Conservation (phyloP, 2,797 vertebrate genomes). For the Neosilurus mollespiculum region DNA sequence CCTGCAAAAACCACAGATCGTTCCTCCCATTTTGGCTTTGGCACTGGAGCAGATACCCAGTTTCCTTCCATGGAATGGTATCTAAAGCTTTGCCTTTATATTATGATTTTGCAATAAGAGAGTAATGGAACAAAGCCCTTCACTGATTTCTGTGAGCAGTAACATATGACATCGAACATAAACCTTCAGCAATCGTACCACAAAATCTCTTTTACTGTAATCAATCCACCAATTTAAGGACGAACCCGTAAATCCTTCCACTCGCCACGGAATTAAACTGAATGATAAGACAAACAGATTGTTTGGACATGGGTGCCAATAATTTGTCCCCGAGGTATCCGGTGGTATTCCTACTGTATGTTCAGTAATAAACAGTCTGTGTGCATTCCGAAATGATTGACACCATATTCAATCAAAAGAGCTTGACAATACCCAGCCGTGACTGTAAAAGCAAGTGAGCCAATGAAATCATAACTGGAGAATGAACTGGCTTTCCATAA, state of each 20-base stretch:
- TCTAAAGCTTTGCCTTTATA: neutral
- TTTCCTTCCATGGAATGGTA: neutral
- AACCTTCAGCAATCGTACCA: constrained; percentile 3
- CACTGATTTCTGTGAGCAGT: constrained; percentile 30
- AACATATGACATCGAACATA: neutral
- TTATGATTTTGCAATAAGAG: constrained; percentile 4
- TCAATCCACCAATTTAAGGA: neutral
- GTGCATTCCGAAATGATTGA: neutral
- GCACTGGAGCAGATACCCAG: constrained; percentile 16
- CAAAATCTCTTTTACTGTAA: neutral
- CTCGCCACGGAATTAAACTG: neutral
- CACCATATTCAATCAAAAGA: neutral
- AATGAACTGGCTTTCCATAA: constrained; percentile 20
- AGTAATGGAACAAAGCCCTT: neutral
- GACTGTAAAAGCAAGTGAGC: constrained; percentile 3
- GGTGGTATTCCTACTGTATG: neutral
- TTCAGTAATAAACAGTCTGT: neutral
- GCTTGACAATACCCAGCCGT: constrained; percentile 1
- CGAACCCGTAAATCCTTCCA: constrained; percentile 14
- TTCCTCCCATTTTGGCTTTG: constrained; percentile 39
- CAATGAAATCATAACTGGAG: constrained; percentile 13
- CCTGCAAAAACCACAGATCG: constrained; percentile 31
- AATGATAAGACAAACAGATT: neutral
- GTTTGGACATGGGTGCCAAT: neutral
- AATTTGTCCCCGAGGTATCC: neutral